Evolutionary conservation across 2,113 vertebrate genomes (phyloP).

Genomic region (Nerophis lumbriciformis): DNA sequence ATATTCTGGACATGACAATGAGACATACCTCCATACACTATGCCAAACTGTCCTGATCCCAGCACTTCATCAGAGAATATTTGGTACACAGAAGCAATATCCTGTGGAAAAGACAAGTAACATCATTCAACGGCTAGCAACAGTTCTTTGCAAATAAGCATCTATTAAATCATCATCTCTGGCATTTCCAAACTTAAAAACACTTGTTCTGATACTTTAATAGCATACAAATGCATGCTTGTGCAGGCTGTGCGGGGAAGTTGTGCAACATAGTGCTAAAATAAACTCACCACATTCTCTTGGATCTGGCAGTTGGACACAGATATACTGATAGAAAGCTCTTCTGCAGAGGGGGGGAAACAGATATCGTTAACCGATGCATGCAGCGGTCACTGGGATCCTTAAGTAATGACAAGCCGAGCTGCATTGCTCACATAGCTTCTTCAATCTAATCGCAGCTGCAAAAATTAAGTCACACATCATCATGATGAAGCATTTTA

Average conservation of each 20-base stretch:
- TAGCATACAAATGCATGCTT: conserved; percentile 16
- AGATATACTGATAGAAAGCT: conserved; percentile 94
- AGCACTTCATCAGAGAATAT: conserved; percentile 98
- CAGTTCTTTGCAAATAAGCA: conserved; percentile 7
- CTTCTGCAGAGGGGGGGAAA: conserved; percentile 74
- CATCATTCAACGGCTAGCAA: conserved; percentile 12
- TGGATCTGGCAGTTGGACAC: conserved; percentile 96
- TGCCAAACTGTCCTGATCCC: conserved; percentile 97
- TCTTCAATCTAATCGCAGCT: conserved; percentile 40
- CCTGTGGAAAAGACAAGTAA: conserved; percentile 67
- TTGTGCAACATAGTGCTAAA: conserved; percentile 29
- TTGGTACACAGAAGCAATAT: conserved; percentile 96
- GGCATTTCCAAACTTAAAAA: conserved; percentile 33
- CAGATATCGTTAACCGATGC: conserved; percentile 26
- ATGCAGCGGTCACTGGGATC: conserved; percentile 21
- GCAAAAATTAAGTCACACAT: conserved; percentile 36
- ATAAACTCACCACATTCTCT: conserved; percentile 91
- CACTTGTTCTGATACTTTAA: conserved; percentile 27
- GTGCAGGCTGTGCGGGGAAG: conserved; percentile 38
- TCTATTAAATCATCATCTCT: conserved; percentile 26
- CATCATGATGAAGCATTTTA: conserved; percentile 47
- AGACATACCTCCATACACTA: conserved; percentile 92
- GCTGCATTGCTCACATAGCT: conserved; percentile 24
- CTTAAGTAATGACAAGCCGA: conserved; percentile 15
- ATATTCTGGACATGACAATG: neutral